Percentiles rank a stretch among this genome's conserved stretches.
Evolutionary conservation across 2,113 vertebrate species (phyloP).

Genomic region (Etia nguti): DNA sequence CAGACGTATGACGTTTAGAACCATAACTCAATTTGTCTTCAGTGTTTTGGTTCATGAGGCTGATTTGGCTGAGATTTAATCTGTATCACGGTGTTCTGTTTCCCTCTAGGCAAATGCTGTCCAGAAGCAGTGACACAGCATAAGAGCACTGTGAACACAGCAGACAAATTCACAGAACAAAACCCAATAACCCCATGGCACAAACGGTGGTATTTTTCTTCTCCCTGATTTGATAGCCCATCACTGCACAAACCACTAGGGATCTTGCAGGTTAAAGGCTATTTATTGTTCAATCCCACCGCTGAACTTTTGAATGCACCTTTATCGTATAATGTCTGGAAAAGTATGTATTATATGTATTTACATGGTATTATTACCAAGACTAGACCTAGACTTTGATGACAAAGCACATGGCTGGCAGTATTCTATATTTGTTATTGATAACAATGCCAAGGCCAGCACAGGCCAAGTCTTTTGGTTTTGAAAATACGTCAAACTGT

Average conservation of each 20-base stretch:
- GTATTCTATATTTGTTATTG: not conserved
- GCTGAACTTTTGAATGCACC: not conserved
- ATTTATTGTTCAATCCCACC: not conserved
- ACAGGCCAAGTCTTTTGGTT: not conserved
- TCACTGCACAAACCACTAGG: not conserved
- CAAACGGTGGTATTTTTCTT: not conserved
- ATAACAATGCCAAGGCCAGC: not conserved
- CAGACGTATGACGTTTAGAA: not conserved
- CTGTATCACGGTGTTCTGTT: conserved; percentile 17
- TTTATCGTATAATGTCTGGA: not conserved
- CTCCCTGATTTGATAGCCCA: not conserved
- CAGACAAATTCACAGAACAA: not conserved
- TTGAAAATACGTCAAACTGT: not conserved
- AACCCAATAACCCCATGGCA: not conserved
- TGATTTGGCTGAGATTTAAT: conserved; percentile 7
- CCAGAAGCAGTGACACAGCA: conserved; percentile 11
- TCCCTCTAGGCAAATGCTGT: not conserved
- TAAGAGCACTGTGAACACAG: not conserved
- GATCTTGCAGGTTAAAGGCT: not conserved
- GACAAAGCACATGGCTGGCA: not conserved
- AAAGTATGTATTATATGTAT: not conserved
- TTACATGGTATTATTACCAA: not conserved
- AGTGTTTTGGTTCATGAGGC: not conserved
- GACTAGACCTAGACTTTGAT: not conserved
- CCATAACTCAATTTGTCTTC: not conserved